Conservation (phyloP, 2,797 vertebrate species). For the Prunella strophiata region DNA sequence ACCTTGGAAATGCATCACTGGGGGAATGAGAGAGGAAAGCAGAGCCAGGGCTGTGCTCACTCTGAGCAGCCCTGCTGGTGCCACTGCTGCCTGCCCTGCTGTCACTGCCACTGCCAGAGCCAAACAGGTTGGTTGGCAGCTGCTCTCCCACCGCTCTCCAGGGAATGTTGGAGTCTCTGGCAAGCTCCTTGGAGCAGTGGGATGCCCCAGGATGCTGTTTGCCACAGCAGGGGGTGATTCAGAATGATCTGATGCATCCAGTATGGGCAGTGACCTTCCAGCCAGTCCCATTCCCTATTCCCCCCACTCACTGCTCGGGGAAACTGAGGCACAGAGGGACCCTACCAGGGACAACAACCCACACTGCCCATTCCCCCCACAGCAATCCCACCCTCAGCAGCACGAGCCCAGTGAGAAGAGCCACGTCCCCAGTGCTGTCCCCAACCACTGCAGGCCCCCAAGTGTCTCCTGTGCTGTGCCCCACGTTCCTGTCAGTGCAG, state of each 20-base stretch:
- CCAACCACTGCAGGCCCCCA: fast-evolving
- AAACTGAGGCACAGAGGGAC: not conserved
- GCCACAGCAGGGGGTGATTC: not conserved
- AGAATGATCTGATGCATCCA: fast-evolving
- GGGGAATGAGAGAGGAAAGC: not conserved
- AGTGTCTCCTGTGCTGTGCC: not conserved
- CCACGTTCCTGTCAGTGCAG: fast-evolving
- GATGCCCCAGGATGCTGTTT: not conserved
- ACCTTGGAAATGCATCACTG: fast-evolving
- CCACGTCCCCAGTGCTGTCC: fast-evolving
- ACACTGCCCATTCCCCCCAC: not conserved
- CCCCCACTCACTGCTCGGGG: not conserved
- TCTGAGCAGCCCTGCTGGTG: not conserved
- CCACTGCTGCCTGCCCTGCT: not conserved
- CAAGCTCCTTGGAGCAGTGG: not conserved
- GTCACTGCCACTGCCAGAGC: fast-evolving
- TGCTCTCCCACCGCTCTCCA: not conserved
- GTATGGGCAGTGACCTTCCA: fast-evolving
- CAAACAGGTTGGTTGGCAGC: not conserved
- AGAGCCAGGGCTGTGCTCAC: not conserved
- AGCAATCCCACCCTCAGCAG: not conserved
- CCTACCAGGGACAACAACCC: not conserved
- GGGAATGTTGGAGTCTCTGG: not conserved
- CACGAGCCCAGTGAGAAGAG: fast-evolving
- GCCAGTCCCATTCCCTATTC: fast-evolving